Conservation (phyloP, 2,888 invertebrate species). For the Amblyjoppa fuscipennis region DNA sequence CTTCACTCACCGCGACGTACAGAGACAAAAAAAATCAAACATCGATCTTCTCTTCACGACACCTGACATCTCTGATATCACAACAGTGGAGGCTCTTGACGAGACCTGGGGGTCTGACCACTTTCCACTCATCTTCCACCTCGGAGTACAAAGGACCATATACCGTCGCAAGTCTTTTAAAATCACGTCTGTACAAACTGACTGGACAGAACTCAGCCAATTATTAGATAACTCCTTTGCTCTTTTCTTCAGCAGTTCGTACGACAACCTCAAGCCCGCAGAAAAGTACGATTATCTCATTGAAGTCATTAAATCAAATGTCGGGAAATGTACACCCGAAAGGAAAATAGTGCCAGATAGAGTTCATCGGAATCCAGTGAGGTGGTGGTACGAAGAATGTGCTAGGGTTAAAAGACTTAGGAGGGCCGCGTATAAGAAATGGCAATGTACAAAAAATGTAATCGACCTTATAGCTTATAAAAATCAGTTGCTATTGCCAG, state of each 20-base stretch:
- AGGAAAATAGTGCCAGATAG: constrained; percentile 3
- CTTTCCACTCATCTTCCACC: constrained; percentile 42
- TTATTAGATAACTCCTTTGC: constrained; percentile 23
- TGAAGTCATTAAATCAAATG: not conserved
- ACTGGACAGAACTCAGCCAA: constrained; percentile 49
- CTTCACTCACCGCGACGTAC: constrained; percentile 27
- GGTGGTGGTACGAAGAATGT: constrained; percentile 67
- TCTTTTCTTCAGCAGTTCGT: constrained; percentile 18
- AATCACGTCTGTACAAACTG: constrained; percentile 48
- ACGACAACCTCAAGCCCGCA: constrained; percentile 10
- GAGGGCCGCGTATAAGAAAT: constrained; percentile 59
- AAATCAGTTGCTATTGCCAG: constrained; percentile 42
- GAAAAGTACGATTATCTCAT: constrained; percentile 51
- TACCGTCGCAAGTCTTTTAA: constrained; percentile 56
- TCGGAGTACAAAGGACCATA: constrained; percentile 22
- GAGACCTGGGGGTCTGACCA: constrained; percentile 63
- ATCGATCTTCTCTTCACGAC: constrained; percentile 42
- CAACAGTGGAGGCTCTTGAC: constrained; percentile 4
- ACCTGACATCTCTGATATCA: constrained; percentile 34
- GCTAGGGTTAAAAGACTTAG: constrained; percentile 54
- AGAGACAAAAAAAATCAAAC: constrained; percentile 49
- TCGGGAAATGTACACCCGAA: constrained; percentile 31
- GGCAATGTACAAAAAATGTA: constrained; percentile 42
- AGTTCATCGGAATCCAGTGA: constrained; percentile 52
- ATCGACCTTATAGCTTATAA: constrained; percentile 52